Conservation (phyloP, 2,888 invertebrate genomes). For the Hypena proboscidalis region DNA sequence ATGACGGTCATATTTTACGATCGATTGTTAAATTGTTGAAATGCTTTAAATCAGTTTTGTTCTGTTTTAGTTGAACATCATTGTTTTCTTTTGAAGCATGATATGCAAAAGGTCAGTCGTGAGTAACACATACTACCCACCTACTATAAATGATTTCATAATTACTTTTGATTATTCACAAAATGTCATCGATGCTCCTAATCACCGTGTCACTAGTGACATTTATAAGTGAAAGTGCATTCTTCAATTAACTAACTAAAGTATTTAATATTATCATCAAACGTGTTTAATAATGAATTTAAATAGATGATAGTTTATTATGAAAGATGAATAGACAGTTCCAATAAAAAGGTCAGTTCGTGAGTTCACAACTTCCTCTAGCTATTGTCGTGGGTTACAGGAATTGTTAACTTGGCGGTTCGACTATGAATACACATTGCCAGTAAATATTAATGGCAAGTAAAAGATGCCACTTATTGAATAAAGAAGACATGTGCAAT, state of each 20-base stretch:
- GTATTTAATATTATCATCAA: no score
- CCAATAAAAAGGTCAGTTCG: constrained; percentile 4
- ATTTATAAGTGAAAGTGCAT: no score
- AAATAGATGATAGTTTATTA: background rate
- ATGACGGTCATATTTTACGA: no score
- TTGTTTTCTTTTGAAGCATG: background rate
- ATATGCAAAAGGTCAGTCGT: constrained; percentile 6
- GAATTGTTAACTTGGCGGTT: constrained; percentile 3
- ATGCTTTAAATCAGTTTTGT: no score
- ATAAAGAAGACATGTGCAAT: no score
- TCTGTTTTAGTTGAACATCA: no score
- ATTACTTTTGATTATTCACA: background rate
- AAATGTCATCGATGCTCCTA: constrained; percentile 10
- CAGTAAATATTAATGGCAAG: background rate
- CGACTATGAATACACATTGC: background rate
- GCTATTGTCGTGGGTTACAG: background rate
- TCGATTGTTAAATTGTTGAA: no score
- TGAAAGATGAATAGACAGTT: background rate
- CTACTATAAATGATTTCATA: no score
- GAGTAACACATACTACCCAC: constrained; percentile 1
- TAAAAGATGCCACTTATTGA: background rate
- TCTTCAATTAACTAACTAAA: no score
- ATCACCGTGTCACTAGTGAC: background rate
- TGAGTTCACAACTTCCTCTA: constrained; percentile 1
- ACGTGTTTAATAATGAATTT: background rate